Evolutionary conservation across 2,113 vertebrate species (phyloP).

Genomic region (Patagioenas fasciata): DNA sequence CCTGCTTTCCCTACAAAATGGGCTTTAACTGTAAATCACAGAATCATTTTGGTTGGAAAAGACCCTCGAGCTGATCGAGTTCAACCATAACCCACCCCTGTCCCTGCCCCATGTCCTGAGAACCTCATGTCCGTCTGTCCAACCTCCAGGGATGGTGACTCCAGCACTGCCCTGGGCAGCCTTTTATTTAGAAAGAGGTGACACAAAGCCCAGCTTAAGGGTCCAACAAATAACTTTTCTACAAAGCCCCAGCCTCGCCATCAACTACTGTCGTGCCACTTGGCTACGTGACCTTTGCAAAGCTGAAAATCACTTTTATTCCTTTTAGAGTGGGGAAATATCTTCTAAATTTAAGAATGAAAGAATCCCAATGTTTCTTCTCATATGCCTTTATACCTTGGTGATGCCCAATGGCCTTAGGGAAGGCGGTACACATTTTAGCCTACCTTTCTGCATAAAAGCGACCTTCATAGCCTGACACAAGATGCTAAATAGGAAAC

Average conservation of each 20-base stretch:
- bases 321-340: too few relatives aligned
- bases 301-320: too few relatives aligned
- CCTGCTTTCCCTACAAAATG: slow-evolving; percentile 18
- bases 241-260: background rate
- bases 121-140: too few relatives aligned
- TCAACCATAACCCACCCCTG: too few relatives aligned
- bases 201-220: background rate
- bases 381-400: background rate
- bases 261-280: background rate
- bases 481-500: background rate
- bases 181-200: background rate
- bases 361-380: background rate
- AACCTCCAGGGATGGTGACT: too few relatives aligned
- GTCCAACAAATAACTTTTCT: background rate
- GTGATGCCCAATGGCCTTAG: background rate
- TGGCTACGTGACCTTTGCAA: background rate
- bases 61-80: too few relatives aligned
- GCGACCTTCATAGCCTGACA: background rate
- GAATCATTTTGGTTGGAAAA: too few relatives aligned
- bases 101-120: too few relatives aligned
- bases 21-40: too few relatives aligned
- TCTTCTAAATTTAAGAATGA: too few relatives aligned
- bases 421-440: background rate
- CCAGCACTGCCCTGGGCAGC: too few relatives aligned
- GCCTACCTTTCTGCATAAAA: background rate